These are phyloP conservation scores for Amniataba percoides DNA, from an alignment of 2,797 vertebrate species.

Conservation along the genomic window DNA sequence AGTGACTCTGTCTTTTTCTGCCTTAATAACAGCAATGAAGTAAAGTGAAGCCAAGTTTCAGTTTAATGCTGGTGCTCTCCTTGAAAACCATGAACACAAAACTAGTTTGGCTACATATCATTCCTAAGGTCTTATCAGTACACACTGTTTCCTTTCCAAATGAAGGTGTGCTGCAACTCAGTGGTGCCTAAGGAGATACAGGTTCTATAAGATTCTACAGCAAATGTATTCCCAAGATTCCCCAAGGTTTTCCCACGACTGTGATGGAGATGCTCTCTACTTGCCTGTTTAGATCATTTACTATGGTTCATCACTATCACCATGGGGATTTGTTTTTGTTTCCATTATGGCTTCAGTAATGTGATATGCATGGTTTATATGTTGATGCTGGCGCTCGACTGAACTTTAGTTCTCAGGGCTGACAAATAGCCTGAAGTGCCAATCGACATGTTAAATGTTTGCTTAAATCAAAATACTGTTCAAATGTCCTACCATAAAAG, in stretches of 20 bases:
- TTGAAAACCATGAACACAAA: neutral
- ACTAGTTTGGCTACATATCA: neutral
- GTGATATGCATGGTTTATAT: conserved; percentile 59
- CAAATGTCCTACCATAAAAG: conserved; percentile 21
- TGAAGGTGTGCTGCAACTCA: neutral
- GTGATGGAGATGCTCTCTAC: conserved; percentile 41
- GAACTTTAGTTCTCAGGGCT: conserved; percentile 44
- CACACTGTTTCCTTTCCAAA: neutral
- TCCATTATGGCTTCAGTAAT: conserved; percentile 44
- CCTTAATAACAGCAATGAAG: neutral
- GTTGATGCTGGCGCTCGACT: conserved; percentile 50
- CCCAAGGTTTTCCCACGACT: conserved; percentile 53
- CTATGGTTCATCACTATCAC: conserved; percentile 40
- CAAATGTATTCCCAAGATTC: conserved; percentile 45
- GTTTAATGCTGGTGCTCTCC: neutral
- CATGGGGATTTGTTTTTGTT: conserved; percentile 48
- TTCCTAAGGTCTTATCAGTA: neutral
- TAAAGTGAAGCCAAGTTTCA: neutral
- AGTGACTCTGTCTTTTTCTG: conserved; percentile 3
- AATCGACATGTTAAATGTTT: conserved; percentile 47
- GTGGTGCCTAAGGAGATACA: neutral
- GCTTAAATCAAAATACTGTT: conserved; percentile 48
- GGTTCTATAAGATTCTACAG: conserved; percentile 6
- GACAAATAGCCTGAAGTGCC: conserved; percentile 30
- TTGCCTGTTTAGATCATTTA: conserved; percentile 37